Conservation (phyloP, 1,140 invertebrate species). For the Nephila pilipes region DNA sequence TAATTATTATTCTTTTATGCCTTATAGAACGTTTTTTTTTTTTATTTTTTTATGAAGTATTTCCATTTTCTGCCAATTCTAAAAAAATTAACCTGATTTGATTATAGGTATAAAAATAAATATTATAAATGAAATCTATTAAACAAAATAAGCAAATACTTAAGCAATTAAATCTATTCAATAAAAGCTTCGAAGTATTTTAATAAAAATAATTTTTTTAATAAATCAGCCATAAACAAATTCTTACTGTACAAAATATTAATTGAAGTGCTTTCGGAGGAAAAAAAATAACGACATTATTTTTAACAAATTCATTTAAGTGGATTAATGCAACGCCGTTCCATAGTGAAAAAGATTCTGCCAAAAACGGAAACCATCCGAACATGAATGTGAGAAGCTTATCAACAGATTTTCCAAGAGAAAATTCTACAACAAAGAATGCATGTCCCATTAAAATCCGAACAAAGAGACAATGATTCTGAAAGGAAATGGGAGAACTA, state of each 20-base stretch:
- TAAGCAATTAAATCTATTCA: too few species aligned
- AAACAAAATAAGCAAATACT: too few species aligned
- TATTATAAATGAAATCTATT: too few species aligned
- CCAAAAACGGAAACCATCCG: background rate
- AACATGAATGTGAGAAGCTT: background rate
- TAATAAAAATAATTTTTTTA: background rate
- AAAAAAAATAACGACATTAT: background rate
- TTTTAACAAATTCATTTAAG: background rate
- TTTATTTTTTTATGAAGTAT: too few species aligned
- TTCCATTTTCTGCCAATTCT: too few species aligned
- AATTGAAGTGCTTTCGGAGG: background rate
- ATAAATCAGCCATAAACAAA: background rate
- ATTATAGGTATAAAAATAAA: too few species aligned
- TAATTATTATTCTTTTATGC: too few species aligned
- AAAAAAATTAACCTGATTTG: too few species aligned
- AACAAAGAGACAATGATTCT: slow-evolving; percentile 23
- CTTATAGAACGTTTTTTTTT: too few species aligned
- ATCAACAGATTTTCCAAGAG: background rate
- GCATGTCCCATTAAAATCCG: background rate
- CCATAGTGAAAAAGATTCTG: background rate
- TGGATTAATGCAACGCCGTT: background rate
- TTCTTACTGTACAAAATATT: background rate
- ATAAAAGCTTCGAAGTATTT: background rate
- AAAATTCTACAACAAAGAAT: slow-evolving; percentile 1
- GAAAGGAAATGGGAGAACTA: slow-evolving; percentile 23